Conservation (phyloP, 2,888 invertebrate genomes). For the Lordiphosa fenestrarum region DNA sequence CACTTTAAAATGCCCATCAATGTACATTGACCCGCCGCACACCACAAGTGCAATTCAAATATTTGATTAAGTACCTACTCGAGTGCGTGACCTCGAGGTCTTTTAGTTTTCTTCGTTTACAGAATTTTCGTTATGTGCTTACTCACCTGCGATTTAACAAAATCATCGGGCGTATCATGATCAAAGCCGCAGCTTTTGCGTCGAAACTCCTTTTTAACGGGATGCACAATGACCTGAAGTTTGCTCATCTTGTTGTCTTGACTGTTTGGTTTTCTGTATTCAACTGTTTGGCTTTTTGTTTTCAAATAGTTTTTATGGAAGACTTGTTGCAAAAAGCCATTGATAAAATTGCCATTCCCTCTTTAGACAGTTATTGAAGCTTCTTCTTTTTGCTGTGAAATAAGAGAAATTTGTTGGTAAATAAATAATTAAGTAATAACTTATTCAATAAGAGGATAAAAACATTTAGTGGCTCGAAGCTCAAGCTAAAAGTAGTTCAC, state of each 20-base stretch:
- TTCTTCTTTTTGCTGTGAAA: too few relatives aligned
- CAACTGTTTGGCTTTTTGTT: not conserved
- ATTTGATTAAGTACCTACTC: constrained; percentile 8
- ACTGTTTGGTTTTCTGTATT: not conserved
- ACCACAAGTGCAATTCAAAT: constrained; percentile 17
- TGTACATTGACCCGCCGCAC: constrained; percentile 36
- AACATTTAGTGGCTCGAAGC: too few relatives aligned
- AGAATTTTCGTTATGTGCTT: not conserved
- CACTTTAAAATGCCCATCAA: constrained; percentile 22
- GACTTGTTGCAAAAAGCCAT: too few relatives aligned
- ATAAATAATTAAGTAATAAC: too few relatives aligned
- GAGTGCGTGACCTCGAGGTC: constrained; percentile 31
- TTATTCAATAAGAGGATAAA: too few relatives aligned
- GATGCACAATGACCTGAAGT: constrained; percentile 68
- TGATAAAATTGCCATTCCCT: too few relatives aligned
- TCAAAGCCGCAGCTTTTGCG: constrained; percentile 78
- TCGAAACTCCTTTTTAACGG: constrained; percentile 77
- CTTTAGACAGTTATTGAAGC: too few relatives aligned
- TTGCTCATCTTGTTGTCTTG: constrained; percentile 58
- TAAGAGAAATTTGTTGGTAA: too few relatives aligned
- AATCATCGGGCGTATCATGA: constrained; percentile 78
- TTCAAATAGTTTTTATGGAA: not conserved
- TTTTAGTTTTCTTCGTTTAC: constrained; percentile 11
- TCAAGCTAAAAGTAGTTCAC: too few relatives aligned
- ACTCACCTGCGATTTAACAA: constrained; percentile 79